These are phyloP conservation scores for Anoplopoma fimbria DNA, from an alignment of 2,113 vertebrate species.

Conservation along the genomic window DNA sequence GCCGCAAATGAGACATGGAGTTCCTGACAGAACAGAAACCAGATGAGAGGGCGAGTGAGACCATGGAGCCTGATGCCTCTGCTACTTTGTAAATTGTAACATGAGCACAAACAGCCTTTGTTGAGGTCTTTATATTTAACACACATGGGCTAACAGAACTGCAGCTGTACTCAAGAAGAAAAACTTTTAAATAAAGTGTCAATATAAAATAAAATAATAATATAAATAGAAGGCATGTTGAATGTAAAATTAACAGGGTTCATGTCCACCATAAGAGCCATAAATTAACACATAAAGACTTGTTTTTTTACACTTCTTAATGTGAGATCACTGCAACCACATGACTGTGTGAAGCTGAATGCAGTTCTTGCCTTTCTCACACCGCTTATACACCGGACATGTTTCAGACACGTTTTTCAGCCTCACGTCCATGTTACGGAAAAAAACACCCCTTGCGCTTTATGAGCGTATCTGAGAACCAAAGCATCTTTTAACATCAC, in stretches of 20 bases:
- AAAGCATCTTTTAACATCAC: background rate
- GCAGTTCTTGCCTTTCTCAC: background rate
- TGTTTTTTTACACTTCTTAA: background rate
- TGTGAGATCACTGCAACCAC: background rate
- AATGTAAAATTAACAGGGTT: background rate
- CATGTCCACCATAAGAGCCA: background rate
- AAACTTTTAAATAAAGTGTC: background rate
- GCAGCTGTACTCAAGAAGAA: background rate
- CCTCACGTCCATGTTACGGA: background rate
- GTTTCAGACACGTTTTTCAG: background rate
- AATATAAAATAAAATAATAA: background rate
- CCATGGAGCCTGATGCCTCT: background rate
- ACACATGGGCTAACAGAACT: background rate
- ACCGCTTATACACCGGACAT: accelerated
- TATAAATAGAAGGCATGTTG: background rate
- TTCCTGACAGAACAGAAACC: conserved; percentile 82
- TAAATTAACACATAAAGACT: background rate
- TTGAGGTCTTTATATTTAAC: background rate
- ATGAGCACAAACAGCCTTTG: background rate
- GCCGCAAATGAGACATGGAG: conserved; percentile 92
- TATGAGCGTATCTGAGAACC: background rate
- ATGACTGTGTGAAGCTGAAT: background rate
- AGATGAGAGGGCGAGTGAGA: background rate
- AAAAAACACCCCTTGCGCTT: background rate
- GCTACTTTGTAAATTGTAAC: background rate